Percentiles rank a stretch among this genome's conserved stretches.
Evolutionary conservation across 2,113 vertebrate genomes (phyloP).

Genomic region (Ailuropoda melanoleuca): DNA sequence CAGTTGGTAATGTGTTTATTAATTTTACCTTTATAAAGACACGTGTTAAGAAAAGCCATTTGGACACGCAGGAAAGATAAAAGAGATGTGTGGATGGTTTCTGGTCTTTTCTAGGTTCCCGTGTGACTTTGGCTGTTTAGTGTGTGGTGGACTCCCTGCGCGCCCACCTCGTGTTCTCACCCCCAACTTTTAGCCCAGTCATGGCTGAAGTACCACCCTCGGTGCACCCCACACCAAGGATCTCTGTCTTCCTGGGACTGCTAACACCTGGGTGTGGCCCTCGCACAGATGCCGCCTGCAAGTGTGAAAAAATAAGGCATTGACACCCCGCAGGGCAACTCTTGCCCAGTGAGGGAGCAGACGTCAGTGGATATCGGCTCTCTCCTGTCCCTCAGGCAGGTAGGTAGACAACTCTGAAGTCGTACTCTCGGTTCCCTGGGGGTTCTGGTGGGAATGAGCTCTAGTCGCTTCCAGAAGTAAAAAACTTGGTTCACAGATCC

Average conservation of each 20-base stretch:
- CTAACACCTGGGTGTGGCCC: background rate
- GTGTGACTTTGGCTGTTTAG: background rate
- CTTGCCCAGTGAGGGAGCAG: background rate
- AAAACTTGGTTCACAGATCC: background rate
- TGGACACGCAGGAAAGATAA: constrained; percentile 4
- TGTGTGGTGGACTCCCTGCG: fast-evolving
- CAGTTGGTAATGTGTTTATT: constrained; percentile 74
- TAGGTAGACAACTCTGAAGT: background rate
- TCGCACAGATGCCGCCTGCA: background rate
- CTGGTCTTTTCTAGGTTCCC: constrained; percentile 11
- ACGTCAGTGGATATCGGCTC: background rate
- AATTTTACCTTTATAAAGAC: constrained; percentile 71
- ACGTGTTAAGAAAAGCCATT: constrained; percentile 57
- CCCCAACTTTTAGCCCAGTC: background rate
- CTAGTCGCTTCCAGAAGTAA: fast-evolving
- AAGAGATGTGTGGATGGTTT: background rate
- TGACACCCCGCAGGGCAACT: too few species aligned
- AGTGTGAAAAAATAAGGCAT: background rate
- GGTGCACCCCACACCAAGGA: background rate
- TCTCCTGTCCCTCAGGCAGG: background rate
- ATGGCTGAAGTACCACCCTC: background rate
- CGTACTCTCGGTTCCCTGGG: background rate
- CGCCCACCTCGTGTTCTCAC: background rate
- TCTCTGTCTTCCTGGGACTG: background rate
- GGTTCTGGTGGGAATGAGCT: background rate